Evolutionary conservation across 2,113 vertebrate species (phyloP).

Genomic region (Boulengeromyrus knoepffleri): DNA sequence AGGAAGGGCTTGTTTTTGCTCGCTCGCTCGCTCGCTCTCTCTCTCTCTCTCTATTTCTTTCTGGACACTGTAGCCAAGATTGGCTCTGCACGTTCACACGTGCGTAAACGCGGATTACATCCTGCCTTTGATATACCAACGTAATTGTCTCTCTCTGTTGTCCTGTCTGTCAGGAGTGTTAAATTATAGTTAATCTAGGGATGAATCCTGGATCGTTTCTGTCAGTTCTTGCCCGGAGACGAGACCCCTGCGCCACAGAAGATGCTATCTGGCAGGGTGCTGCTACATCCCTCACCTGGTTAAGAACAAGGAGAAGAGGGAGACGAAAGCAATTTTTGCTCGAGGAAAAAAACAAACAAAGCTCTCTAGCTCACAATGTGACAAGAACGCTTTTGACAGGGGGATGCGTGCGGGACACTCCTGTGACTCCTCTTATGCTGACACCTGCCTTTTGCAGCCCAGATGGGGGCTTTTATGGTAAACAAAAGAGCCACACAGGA

Average conservation of each 20-base stretch:
- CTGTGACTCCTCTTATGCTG: background rate
- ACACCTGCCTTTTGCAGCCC: conserved; percentile 16
- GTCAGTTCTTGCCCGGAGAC: conserved; percentile 51
- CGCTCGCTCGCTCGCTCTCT: background rate
- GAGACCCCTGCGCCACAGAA: conserved; percentile 45
- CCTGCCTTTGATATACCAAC: conserved; percentile 56
- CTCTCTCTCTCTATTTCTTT: conserved; percentile 10
- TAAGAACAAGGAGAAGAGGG: conserved; percentile 31
- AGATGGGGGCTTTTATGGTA: conserved; percentile 18
- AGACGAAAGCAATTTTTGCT: conserved; percentile 59
- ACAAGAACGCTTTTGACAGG: conserved; percentile 9
- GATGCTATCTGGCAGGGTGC: conserved; percentile 41
- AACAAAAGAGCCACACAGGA: conserved; percentile 21
- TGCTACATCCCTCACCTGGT: background rate
- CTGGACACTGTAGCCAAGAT: conserved; percentile 18
- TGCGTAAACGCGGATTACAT: conserved; percentile 42
- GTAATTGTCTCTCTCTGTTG: conserved; percentile 56
- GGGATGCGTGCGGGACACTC: conserved; percentile 10
- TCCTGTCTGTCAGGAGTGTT: conserved; percentile 58
- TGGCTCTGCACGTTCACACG: conserved; percentile 41
- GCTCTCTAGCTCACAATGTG: conserved; percentile 3
- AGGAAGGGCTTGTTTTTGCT: background rate
- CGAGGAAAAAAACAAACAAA: conserved; percentile 50
- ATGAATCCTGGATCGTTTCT: conserved; percentile 59
- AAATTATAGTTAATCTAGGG: conserved; percentile 60